Conservation (phyloP, 2,888 invertebrate genomes). For the Tiliacea citrago region DNA sequence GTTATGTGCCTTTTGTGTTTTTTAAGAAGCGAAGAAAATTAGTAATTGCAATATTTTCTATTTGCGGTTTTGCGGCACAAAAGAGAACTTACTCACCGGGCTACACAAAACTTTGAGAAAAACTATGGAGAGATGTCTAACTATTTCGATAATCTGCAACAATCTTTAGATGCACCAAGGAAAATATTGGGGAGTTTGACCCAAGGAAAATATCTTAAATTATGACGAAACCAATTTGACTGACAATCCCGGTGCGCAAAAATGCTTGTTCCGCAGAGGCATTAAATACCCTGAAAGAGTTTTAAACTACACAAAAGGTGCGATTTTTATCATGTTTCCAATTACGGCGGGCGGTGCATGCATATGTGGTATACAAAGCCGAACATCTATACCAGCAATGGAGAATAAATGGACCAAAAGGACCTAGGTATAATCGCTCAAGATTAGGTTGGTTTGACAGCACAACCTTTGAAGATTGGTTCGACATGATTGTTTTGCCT, state of each 20-base stretch:
- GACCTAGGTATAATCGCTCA: conserved; percentile 54
- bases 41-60: too few species aligned
- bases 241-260: conserved; percentile 5
- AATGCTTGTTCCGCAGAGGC: conserved; percentile 9
- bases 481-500: conserved; percentile 16
- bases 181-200: too few species aligned
- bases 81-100: background rate
- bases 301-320: conserved; percentile 1
- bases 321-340: conserved; percentile 7
- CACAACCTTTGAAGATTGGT: conserved; percentile 57
- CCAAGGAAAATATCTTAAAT: conserved; percentile 1
- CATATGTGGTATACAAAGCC: conserved; percentile 1
- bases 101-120: conserved; percentile 11
- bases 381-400: background rate
- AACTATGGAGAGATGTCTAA: conserved; percentile 3
- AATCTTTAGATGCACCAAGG: background rate
- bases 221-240: conserved; percentile 5
- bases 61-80: background rate
- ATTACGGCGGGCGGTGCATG: conserved; percentile 5
- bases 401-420: conserved; percentile 12
- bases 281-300: background rate
- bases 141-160: conserved; percentile 1
- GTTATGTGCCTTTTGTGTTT: too few species aligned
- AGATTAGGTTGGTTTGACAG: conserved; percentile 62
- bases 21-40: too few species aligned